These are phyloP conservation scores for Tragelaphus scriptus DNA, from an alignment of 2,113 vertebrate species.

Conservation along the genomic window DNA sequence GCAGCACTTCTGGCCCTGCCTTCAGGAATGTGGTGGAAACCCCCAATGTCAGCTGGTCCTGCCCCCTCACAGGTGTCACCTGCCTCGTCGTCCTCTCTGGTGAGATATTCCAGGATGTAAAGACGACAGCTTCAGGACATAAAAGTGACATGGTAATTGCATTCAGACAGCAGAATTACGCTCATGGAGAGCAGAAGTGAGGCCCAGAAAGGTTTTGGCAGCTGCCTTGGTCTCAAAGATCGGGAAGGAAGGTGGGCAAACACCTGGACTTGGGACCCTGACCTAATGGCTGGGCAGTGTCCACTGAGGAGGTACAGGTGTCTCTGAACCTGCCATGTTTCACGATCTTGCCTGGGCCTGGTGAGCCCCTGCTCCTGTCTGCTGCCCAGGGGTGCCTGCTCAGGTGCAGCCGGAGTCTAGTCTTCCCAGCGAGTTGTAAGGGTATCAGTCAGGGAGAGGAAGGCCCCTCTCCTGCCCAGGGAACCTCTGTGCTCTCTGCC, in stretches of 20 bases:
- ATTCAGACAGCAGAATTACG: neutral
- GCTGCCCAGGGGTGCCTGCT: neutral
- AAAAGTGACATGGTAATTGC: neutral
- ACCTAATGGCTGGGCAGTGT: no score
- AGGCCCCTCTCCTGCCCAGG: neutral
- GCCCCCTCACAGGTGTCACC: neutral
- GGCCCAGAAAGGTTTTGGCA: neutral
- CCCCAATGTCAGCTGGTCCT: neutral
- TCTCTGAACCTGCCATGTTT: fast-evolving
- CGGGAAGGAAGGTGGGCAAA: neutral
- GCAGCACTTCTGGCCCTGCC: no score
- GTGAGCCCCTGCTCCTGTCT: fast-evolving
- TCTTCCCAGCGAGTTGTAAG: neutral
- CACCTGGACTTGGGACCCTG: fast-evolving
- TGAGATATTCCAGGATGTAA: neutral
- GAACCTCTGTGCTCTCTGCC: neutral
- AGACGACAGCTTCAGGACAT: neutral
- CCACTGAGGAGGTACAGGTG: no score
- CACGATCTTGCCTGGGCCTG: fast-evolving
- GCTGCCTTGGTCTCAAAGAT: neutral
- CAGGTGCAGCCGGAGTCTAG: neutral
- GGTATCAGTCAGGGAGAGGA: fast-evolving
- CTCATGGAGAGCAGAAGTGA: fast-evolving
- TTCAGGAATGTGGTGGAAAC: neutral
- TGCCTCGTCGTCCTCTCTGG: neutral